These are phyloP conservation scores for Aleiodes testaceus DNA, from an alignment of 2,888 invertebrate species.

Conservation along the genomic window DNA sequence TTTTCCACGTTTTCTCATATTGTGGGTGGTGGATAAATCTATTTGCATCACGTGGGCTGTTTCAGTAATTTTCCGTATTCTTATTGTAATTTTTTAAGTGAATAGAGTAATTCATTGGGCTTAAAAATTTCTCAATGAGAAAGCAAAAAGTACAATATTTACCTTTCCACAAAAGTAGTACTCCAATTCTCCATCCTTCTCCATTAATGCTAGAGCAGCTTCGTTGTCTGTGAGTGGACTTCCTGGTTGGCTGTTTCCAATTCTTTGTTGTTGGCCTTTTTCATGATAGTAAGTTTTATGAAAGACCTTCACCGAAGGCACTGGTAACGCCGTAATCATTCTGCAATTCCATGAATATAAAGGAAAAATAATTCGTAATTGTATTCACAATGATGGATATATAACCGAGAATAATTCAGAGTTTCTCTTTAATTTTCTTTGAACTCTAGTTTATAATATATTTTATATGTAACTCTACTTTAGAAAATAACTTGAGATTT, in stretches of 20 bases:
- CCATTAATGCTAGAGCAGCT: constrained; percentile 63
- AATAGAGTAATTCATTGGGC: neutral
- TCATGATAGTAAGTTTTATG: constrained; percentile 70
- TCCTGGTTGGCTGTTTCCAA: constrained; percentile 67
- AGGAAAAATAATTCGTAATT: neutral
- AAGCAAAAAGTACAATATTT: constrained; percentile 25
- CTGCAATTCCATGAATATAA: constrained; percentile 51
- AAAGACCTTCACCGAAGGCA: constrained; percentile 69
- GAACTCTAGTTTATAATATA: too few species aligned
- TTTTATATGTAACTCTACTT: too few species aligned
- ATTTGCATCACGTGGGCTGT: constrained; percentile 16
- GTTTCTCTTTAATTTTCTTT: too few species aligned
- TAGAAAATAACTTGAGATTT: too few species aligned
- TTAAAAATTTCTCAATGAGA: neutral
- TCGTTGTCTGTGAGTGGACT: constrained; percentile 68
- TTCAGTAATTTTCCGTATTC: neutral
- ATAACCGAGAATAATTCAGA: too few species aligned
- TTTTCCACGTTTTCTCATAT: neutral
- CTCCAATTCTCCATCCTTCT: constrained; percentile 68
- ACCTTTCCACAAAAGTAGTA: constrained; percentile 70
- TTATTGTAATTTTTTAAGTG: too few species aligned
- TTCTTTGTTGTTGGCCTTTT: constrained; percentile 65
- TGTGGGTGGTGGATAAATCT: neutral
- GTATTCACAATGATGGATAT: neutral
- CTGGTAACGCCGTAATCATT: constrained; percentile 70